Evolutionary conservation across 2,113 vertebrate genomes (phyloP).

Genomic region (Takifugu bimaculatus): DNA sequence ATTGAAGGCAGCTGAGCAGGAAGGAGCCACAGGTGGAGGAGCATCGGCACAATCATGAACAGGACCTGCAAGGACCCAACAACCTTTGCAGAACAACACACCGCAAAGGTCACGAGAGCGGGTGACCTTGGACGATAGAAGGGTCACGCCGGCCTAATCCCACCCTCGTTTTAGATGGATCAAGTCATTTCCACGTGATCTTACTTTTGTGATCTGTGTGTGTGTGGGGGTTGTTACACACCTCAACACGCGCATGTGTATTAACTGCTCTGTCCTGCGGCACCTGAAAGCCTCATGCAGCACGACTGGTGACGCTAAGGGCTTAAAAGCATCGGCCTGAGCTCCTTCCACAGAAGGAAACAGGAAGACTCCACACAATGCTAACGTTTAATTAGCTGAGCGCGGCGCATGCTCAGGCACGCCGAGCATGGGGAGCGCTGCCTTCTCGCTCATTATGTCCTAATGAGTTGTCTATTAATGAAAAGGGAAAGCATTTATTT

Average conservation of each 20-base stretch:
- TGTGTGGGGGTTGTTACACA: not conserved
- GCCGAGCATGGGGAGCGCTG: conserved; percentile 51
- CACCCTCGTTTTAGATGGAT: too few species aligned
- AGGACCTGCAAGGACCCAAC: too few species aligned
- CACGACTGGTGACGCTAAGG: conserved; percentile 35
- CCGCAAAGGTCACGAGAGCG: too few species aligned
- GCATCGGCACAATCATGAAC: too few species aligned
- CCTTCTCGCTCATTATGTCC: conserved; percentile 73
- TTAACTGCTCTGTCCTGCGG: not conserved
- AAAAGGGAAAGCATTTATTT: conserved; percentile 82
- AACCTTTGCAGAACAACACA: too few species aligned
- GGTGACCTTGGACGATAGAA: too few species aligned
- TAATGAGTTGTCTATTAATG: conserved; percentile 83
- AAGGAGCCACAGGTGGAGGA: too few species aligned
- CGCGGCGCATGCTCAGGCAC: conserved; percentile 54
- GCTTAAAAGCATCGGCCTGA: conserved; percentile 22
- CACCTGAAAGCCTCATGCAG: conserved; percentile 27
- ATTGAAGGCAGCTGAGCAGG: too few species aligned
- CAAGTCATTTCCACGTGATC: not conserved
- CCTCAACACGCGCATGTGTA: not conserved
- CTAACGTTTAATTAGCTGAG: conserved; percentile 65
- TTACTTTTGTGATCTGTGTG: too few species aligned
- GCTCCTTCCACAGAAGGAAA: conserved; percentile 30
- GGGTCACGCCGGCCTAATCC: too few species aligned
- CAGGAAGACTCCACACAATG: conserved; percentile 31